These are phyloP conservation scores for Micoletzkya japonica DNA, from an alignment of 2,888 invertebrate genomes.

Conservation along the genomic window DNA sequence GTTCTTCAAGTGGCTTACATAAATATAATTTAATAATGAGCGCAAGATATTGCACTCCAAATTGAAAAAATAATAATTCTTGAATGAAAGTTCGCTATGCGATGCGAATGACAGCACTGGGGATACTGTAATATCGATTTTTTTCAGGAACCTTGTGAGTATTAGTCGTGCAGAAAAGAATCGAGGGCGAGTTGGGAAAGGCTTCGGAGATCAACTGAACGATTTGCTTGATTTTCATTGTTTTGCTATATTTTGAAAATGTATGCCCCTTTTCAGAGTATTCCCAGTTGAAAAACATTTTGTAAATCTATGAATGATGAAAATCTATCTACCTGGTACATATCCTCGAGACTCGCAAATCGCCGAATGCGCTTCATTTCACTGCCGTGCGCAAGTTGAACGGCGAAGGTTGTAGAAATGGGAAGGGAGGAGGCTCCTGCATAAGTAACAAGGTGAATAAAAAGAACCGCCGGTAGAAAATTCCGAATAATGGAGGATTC, in stretches of 20 bases:
- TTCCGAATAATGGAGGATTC: too few relatives aligned
- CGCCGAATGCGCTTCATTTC: constrained; percentile 91
- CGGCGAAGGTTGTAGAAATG: constrained; percentile 76
- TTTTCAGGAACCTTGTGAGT: constrained; percentile 81
- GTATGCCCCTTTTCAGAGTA: too few relatives aligned
- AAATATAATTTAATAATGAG: too few relatives aligned
- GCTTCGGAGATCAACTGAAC: constrained; percentile 37
- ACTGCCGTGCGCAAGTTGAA: constrained; percentile 95
- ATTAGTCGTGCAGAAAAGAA: constrained; percentile 94
- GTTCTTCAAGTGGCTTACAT: too few relatives aligned
- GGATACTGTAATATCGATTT: neutral
- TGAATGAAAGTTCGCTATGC: neutral
- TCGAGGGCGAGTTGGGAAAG: constrained; percentile 19
- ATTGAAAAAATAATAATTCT: too few relatives aligned
- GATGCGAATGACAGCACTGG: neutral
- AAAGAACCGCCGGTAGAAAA: neutral
- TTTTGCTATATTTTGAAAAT: too few relatives aligned
- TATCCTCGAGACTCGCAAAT: constrained; percentile 89
- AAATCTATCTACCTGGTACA: constrained; percentile 76
- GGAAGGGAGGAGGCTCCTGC: constrained; percentile 28
- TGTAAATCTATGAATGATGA: too few relatives aligned
- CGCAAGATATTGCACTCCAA: too few relatives aligned
- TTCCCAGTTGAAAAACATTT: too few relatives aligned
- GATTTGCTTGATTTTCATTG: too few relatives aligned
- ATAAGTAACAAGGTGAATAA: too few relatives aligned